phyloP scores from a whole-genome alignment of 2,888 invertebrate genomes.

The Acronicta alni region DNA sequence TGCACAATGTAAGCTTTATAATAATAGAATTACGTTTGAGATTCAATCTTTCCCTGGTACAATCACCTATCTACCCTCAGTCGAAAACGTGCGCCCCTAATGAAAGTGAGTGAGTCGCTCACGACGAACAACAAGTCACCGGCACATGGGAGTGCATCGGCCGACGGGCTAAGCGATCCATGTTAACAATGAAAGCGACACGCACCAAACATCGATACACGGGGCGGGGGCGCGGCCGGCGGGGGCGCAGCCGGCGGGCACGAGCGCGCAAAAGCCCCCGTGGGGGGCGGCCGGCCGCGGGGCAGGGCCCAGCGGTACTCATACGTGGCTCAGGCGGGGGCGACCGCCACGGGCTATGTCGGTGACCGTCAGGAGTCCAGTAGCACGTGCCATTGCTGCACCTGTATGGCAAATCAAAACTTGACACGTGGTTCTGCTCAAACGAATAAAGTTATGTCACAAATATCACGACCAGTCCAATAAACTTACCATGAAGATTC shows the following conservation, averaged over 20 bases:
- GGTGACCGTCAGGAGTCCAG: constrained; percentile 92
- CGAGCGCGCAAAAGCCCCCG: constrained; percentile 15
- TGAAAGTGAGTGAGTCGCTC: constrained; percentile 32
- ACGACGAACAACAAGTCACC: constrained; percentile 23
- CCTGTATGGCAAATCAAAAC: constrained; percentile 81
- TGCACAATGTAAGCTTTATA: constrained; percentile 42
- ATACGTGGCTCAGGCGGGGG: constrained; percentile 64
- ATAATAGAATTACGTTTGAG: constrained; percentile 37
- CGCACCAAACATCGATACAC: constrained; percentile 31
- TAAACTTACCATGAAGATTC: too few species aligned
- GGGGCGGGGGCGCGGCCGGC: constrained; percentile 33
- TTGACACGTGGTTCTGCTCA: not conserved
- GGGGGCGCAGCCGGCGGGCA: constrained; percentile 37
- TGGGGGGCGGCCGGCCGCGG: constrained; percentile 40
- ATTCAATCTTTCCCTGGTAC: constrained; percentile 29
- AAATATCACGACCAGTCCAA: too few species aligned
- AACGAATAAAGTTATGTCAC: too few species aligned
- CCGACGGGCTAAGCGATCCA: constrained; percentile 40
- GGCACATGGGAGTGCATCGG: constrained; percentile 15
- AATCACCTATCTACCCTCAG: constrained; percentile 21
- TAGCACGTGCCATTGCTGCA: constrained; percentile 98
- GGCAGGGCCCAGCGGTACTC: constrained; percentile 34
- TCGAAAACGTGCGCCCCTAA: constrained; percentile 33
- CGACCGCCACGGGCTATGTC: constrained; percentile 73
- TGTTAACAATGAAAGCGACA: constrained; percentile 53